Percentiles rank a stretch among this genome's conserved stretches.
phyloP scores from a whole-genome alignment of 2,797 vertebrate genomes.

The Vireo griseus region DNA sequence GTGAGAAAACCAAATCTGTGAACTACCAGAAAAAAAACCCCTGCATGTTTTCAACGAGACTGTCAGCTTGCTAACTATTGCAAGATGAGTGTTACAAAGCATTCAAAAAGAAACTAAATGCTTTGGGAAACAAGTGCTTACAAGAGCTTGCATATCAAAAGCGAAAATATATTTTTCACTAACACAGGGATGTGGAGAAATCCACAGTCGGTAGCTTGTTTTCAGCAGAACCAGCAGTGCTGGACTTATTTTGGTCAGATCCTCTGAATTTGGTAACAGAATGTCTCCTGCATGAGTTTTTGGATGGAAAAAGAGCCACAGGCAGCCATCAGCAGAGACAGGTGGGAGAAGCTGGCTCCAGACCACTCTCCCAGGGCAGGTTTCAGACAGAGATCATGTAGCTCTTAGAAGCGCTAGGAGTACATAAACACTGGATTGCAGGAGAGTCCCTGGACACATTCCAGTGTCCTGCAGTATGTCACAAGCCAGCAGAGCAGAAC shows the following conservation, averaged over 20 bases:
- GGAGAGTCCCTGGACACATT: neutral
- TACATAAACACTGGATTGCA: neutral
- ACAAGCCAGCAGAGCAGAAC: neutral
- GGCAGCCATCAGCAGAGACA: neutral
- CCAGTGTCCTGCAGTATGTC: neutral
- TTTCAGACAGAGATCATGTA: accelerated
- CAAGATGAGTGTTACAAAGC: neutral
- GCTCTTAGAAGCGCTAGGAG: neutral
- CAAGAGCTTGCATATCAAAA: neutral
- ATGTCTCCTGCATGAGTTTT: neutral
- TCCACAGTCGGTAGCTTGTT: neutral
- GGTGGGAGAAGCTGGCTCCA: neutral
- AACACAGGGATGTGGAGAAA: neutral
- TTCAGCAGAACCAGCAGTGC: neutral
- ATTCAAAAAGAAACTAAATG: neutral
- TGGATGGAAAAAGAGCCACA: neutral
- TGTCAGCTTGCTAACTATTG: neutral
- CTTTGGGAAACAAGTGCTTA: neutral
- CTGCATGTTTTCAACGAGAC: neutral
- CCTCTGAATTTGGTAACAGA: neutral
- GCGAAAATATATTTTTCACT: neutral
- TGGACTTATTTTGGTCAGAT: neutral
- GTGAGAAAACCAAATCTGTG: neutral
- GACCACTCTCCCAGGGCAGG: neutral
- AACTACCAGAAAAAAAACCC: neutral